Evolutionary conservation across 2,113 vertebrate species (phyloP).

Genomic region (Carettochelys insculpta): DNA sequence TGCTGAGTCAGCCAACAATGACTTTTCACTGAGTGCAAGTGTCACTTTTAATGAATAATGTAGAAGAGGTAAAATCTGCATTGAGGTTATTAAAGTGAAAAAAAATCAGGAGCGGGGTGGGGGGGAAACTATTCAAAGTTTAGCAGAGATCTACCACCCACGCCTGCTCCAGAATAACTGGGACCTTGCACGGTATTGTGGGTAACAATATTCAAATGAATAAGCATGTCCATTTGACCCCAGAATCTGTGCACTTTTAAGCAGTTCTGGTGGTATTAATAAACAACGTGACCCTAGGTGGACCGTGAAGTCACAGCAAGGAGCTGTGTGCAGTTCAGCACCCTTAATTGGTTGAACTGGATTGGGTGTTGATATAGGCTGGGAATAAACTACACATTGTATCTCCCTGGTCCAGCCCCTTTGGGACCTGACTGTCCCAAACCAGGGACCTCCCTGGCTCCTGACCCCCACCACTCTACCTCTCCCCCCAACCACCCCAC

Average conservation of each 20-base stretch:
- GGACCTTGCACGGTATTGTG: not conserved
- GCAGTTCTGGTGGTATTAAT: accelerated
- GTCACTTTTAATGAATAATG: not conserved
- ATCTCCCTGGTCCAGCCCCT: no score
- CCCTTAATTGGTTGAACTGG: accelerated
- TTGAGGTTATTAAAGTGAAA: not conserved
- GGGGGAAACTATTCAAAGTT: not conserved
- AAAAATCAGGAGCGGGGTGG: not conserved
- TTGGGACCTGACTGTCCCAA: no score
- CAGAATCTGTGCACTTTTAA: not conserved
- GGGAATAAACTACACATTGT: not conserved
- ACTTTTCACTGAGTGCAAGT: not conserved
- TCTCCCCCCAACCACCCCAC: no score
- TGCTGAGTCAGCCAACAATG: not conserved
- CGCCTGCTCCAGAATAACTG: no score
- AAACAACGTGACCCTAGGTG: accelerated
- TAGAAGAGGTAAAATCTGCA: not conserved
- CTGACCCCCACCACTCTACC: no score
- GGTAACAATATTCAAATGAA: not conserved
- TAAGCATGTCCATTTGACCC: not conserved
- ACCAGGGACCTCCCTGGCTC: no score
- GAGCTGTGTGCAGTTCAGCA: accelerated
- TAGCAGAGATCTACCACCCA: no score
- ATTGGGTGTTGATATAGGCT: not conserved
- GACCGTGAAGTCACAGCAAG: accelerated